Evolutionary conservation across 2,797 vertebrate genomes (phyloP), one percentile per base, ranked within the genome.

Genomic region (Tokudaia muenninki): DNA sequence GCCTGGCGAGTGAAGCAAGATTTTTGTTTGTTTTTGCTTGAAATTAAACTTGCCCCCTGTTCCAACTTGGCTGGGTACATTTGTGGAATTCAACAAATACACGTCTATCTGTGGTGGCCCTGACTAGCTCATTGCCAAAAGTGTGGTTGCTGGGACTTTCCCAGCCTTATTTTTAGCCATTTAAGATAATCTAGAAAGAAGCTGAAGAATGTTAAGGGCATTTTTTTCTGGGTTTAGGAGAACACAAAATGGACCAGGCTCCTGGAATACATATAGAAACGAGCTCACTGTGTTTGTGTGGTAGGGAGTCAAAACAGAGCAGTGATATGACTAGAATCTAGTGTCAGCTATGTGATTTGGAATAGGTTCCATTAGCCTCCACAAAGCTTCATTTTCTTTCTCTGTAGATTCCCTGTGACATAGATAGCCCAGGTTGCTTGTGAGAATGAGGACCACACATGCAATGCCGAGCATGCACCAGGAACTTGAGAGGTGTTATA

Each of bases 141-240:
- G 6, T 90, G 63, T 93, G n/a, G 22, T 21, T 82, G 24, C 67
- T 89, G 41, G 14, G 55, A 92, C 57, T 96, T 95, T 95, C 44
- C 65, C 29, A 16, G 50, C 7, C 41, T 77, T 96, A 93, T 74
- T 94, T 96, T 90, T 90, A 88, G 59, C 24, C 63, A 63, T 95
- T 97, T 87, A 93, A 89, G 57, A 91, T 88, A 91, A 87, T 70
- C 44, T 79, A 50, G 41, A 90, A 92, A 93, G 37, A 96, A 93
- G 77, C 26, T 87, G 44, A 96, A 87, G 55, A 94, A 96, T 91
- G 74, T 91, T 57, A 83, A 31, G 67, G 6, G 63, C n/a, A 67
- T 19, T 82, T 87, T 86, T 6, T 52, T 67, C 79, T 90, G 17
- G 90, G 72, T 8, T 26, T 52, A 82, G 31, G 41, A 81, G 16